Conservation (phyloP, 2,113 vertebrate species). For the Pica pica region DNA sequence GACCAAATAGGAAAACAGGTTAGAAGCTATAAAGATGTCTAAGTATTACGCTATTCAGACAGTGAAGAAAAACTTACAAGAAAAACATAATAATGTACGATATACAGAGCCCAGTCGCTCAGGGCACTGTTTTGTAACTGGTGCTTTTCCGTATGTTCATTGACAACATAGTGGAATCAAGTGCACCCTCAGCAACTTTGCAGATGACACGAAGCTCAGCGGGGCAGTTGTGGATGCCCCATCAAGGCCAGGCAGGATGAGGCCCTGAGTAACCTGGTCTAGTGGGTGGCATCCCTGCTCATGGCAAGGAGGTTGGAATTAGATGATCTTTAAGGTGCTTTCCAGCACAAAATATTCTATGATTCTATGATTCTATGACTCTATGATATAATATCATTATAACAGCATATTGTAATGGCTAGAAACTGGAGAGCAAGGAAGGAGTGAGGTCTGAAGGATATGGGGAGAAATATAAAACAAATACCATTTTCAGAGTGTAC, state of each 20-base stretch:
- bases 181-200: not conserved
- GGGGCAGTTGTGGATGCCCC: not conserved
- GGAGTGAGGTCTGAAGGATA: not conserved
- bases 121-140: not conserved
- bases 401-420: not conserved
- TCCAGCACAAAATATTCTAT: not conserved
- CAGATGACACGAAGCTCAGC: rapidly evolving
- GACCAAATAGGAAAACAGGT: not conserved
- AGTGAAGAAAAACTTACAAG: not conserved
- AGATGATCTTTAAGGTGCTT: not conserved
- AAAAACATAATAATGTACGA: not conserved
- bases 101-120: not conserved
- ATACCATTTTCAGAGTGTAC: not conserved
- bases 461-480: not conserved
- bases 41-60: not conserved
- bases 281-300: not conserved
- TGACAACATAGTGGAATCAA: rapidly evolving
- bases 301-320: not conserved
- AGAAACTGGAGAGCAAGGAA: not conserved
- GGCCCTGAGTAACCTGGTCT: not conserved
- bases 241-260: not conserved
- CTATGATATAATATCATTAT: not conserved
- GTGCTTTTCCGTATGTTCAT: not conserved
- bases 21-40: not conserved
- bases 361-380: not conserved